phyloP scores from a whole-genome alignment of 2,113 vertebrate species.

The Ammodytes dubius region DNA sequence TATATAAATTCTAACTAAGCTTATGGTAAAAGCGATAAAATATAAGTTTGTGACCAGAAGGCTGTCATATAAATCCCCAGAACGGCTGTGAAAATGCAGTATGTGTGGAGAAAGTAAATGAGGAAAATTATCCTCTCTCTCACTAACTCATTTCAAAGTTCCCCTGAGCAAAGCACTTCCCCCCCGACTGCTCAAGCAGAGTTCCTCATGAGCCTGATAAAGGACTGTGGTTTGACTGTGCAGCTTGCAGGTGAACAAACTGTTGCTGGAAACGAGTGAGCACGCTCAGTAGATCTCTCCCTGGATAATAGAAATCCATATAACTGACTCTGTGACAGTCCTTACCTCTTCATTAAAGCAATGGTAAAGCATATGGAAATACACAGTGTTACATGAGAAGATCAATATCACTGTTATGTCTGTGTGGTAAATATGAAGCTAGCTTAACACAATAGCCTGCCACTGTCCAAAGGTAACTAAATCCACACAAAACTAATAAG shows the following conservation, averaged over 20 bases:
- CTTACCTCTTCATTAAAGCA: neutral
- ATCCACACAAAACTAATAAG: neutral
- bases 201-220: constrained; percentile 35
- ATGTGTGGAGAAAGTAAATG: constrained; percentile 47
- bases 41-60: constrained; percentile 29
- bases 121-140: constrained; percentile 2
- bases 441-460: neutral
- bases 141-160: constrained; percentile 45
- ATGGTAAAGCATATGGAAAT: neutral
- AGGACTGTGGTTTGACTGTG: constrained; percentile 39
- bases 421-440: neutral
- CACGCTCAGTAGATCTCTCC: neutral
- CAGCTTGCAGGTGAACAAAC: constrained; percentile 4
- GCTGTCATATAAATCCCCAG: constrained; percentile 52
- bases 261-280: neutral
- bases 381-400: neutral
- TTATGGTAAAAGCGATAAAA: constrained; percentile 36
- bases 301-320: neutral
- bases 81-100: constrained; percentile 39
- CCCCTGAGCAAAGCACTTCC: constrained; percentile 46
- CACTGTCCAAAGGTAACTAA: neutral
- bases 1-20: constrained; percentile 18
- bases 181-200: constrained; percentile 36
- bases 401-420: neutral
- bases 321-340: constrained; percentile 1